Evolutionary conservation across 2,113 vertebrate species (phyloP).

Genomic region (Prionailurus viverrinus): DNA sequence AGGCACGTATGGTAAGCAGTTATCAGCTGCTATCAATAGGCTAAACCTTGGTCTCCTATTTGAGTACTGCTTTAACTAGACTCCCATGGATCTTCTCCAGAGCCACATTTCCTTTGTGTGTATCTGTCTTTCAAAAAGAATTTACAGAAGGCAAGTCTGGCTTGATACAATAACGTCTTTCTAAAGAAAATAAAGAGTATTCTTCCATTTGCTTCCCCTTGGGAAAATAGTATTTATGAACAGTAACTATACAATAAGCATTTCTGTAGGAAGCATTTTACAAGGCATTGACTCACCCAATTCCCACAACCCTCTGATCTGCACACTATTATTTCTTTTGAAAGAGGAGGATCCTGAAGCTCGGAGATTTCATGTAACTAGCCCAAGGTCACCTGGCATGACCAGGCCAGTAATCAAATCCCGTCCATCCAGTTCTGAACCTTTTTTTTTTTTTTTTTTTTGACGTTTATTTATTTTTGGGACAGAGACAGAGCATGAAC

Average conservation of each 20-base stretch:
- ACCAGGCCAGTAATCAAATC: neutral
- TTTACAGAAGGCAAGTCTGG: neutral
- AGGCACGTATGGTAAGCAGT: neutral
- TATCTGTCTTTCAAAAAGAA: neutral
- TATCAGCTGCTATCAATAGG: neutral
- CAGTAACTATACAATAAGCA: neutral
- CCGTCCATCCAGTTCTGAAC: neutral
- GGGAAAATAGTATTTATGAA: neutral
- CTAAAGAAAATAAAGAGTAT: neutral
- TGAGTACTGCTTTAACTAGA: neutral
- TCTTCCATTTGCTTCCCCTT: neutral
- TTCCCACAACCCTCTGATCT: neutral
- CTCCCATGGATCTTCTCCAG: neutral
- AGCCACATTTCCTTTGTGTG: neutral
- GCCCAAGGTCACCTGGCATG: neutral
- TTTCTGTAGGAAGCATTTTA: neutral
- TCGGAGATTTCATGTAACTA: neutral
- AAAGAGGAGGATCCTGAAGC: neutral
- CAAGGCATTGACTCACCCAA: neutral
- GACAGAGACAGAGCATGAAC: too few species aligned
- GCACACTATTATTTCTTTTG: neutral
- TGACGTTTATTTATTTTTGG: too few species aligned
- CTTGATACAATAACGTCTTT: slow-evolving; percentile 19
- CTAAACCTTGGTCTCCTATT: neutral
- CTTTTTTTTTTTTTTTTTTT: neutral